These are phyloP conservation scores for Sebastes variabilis DNA, from an alignment of 2,797 vertebrate genomes.

Conservation along the genomic window DNA sequence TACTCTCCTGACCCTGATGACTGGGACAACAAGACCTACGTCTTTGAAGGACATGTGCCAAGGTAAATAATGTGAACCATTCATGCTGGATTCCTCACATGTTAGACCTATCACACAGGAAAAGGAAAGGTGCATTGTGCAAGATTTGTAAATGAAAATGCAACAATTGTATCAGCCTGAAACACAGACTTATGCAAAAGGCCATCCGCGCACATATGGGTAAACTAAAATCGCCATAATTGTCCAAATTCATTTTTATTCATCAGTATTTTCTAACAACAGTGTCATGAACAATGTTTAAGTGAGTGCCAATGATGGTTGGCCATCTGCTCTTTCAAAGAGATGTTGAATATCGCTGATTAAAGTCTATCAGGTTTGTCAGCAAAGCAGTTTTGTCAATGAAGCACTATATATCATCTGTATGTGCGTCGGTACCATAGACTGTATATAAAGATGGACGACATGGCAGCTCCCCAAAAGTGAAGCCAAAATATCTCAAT, in stretches of 20 bases:
- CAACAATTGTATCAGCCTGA: background rate
- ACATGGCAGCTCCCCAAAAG: no score
- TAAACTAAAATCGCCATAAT: background rate
- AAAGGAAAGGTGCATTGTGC: background rate
- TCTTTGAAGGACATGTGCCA: slow-evolving; percentile 88
- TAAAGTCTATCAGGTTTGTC: background rate
- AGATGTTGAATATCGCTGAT: no score
- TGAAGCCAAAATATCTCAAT: no score
- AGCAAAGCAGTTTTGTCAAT: background rate
- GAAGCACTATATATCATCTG: no score
- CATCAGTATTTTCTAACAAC: background rate
- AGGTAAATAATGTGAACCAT: slow-evolving; percentile 78
- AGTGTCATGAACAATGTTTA: background rate
- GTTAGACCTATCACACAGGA: background rate
- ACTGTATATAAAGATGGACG: no score
- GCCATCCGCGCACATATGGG: background rate
- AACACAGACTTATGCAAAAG: background rate
- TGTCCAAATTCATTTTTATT: background rate
- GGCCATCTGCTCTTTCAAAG: background rate
- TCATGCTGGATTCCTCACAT: background rate
- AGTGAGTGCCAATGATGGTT: background rate
- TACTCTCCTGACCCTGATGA: slow-evolving; percentile 91
- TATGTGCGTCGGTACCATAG: no score
- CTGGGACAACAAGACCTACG: slow-evolving; percentile 94
- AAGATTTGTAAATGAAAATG: background rate